Base-by-base conservation (phyloP, 2,113 vertebrate species). In the Struthio camelus region DNA sequence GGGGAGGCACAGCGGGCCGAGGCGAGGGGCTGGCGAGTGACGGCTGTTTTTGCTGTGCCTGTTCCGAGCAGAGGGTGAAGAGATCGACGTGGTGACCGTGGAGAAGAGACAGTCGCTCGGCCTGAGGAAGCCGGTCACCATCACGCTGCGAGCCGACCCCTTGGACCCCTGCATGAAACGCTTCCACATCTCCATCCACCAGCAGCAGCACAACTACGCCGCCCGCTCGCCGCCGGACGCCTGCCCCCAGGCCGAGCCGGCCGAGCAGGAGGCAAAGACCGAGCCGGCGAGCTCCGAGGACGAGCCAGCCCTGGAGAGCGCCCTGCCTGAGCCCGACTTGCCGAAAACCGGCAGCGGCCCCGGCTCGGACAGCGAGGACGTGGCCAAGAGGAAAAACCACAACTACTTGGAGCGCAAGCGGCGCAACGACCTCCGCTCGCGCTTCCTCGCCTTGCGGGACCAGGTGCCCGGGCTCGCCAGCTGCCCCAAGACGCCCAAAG, bases 161-260 rank as follows among this genome's bases (percentile, higher is more conserved):
- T 95, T 99, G 76, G 99, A 99, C 90, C 99, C 98, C 15, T 98
- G 98, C 94, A 99, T 99, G 95, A 99, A 99, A 72, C 99, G 97
- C 71, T 99, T 99, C 98, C 99, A 99, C 94, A 98, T 99, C 93
- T 99, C 99, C 0, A 98, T 99, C 79, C 99, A 99, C 94, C 98
- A 98, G 89, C 99, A 99, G 85, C 99, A 99, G 92, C 99, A 99
- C 98, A 99, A 99, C 98, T 99, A 99, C 2, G 99, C 99, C 0
- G 99, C 99, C 24, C 99, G 98, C 20, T 98, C 98, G 1, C 99
- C 99, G 0, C 99, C 99, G 0, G 99, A 99, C 14, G 95, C 97
- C 30, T 97, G 98, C 22, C 90, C 97, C 71, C 75, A n/a, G 0
- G 67, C 58, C 0, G 54, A 92, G 7, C 76, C 94, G 1, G 78